These are phyloP conservation scores for human (Homo sapiens) DNA, from an alignment of 2,113 vertebrate species.

Conservation along the genomic window DNA sequence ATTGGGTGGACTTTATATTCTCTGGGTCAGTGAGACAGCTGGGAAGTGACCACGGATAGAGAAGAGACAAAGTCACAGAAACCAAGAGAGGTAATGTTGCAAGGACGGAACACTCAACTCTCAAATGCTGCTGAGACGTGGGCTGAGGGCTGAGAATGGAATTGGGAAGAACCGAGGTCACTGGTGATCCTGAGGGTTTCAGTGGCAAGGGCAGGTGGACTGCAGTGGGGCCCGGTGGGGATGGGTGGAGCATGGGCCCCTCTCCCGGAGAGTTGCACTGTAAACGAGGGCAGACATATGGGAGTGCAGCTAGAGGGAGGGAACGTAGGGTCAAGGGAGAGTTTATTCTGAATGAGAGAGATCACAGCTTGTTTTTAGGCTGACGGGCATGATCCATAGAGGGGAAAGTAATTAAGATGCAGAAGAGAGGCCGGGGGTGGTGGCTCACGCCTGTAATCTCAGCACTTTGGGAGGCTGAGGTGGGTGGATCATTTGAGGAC, in stretches of 20 bases:
- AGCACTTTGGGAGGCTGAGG: too few species aligned
- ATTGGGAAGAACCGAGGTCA: background rate
- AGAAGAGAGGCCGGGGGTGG: background rate
- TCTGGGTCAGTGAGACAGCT: background rate
- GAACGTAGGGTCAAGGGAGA: too few species aligned
- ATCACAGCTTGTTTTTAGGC: background rate
- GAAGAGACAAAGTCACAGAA: background rate
- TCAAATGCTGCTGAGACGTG: background rate
- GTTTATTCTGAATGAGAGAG: background rate
- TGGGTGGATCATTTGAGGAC: too few species aligned
- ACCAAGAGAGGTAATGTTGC: background rate
- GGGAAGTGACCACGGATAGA: background rate
- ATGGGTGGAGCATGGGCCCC: fast-evolving
- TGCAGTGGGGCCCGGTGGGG: background rate
- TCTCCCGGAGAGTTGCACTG: background rate
- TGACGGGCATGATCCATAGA: background rate
- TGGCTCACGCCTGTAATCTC: too few species aligned
- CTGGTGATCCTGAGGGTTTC: background rate
- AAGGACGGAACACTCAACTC: background rate
- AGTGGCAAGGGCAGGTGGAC: too few species aligned
- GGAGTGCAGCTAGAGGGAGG: background rate
- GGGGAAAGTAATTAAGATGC: background rate
- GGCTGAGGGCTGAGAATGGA: background rate
- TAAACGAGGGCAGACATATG: background rate
- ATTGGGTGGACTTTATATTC: background rate